These are phyloP conservation scores for Phragmatobia fuliginosa DNA, from an alignment of 2,888 invertebrate species.

Conservation along the genomic window DNA sequence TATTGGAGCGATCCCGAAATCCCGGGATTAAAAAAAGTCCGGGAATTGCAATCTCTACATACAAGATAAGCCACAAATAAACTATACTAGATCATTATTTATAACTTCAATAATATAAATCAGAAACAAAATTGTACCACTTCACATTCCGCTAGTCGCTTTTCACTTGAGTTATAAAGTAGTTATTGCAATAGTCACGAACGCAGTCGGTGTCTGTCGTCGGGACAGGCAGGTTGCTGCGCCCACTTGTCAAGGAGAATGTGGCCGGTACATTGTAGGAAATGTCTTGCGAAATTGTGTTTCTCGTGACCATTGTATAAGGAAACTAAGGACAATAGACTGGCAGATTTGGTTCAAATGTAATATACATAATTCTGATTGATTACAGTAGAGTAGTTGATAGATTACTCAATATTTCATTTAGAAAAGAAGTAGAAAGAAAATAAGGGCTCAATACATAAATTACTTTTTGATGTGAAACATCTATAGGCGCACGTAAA, in stretches of 20 bases:
- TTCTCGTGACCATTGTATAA: constrained; percentile 35
- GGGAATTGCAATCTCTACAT: too few species aligned
- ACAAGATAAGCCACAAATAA: neutral
- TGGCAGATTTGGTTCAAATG: constrained; percentile 13
- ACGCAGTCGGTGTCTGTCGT: constrained; percentile 55
- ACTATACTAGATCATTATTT: neutral
- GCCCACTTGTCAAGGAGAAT: constrained; percentile 66
- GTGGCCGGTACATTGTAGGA: constrained; percentile 32
- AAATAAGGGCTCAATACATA: too few species aligned
- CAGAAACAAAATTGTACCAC: neutral
- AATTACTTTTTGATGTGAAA: too few species aligned
- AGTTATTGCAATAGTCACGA: constrained; percentile 67
- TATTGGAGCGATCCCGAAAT: too few species aligned
- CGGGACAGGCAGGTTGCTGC: constrained; percentile 55
- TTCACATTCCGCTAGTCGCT: neutral
- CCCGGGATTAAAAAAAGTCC: too few species aligned
- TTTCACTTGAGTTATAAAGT: constrained; percentile 21
- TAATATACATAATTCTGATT: constrained; percentile 9
- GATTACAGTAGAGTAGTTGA: neutral
- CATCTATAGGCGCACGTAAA: too few species aligned
- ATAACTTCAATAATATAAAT: neutral
- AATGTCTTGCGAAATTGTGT: constrained; percentile 47
- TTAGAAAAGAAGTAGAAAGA: neutral
- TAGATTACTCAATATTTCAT: neutral
- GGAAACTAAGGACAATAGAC: constrained; percentile 41